Evolutionary conservation across 2,888 invertebrate genomes (phyloP), one percentile per base, ranked within the genome.

Genomic region (Stenichneumon culpator): DNA sequence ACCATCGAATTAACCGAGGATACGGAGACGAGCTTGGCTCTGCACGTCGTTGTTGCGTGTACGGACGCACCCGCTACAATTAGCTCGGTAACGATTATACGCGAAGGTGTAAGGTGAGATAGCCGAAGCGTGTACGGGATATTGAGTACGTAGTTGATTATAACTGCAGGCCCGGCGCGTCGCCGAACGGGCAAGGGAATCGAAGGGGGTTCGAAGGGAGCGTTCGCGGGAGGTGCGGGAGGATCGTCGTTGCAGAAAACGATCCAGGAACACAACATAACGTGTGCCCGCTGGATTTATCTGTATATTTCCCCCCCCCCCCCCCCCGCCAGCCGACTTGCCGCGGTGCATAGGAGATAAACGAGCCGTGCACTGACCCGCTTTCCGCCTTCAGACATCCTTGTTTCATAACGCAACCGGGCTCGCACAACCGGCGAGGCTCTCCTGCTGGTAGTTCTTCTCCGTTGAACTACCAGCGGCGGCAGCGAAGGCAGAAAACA

Each of bases 351-450:
- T 73, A 80, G 87, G 86, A 90, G 88, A 90, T 89, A 91, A 90
- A 89, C 90, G 89, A 90, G 88, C 88, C 90, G 90, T 90, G 88
- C 89, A 88, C 89, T 90, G 91, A 91, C 91, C 91, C 89, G 90
- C 91, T 91, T 91, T 91, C 86, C 89, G 90, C 86, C 86, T 82
- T 84, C 83, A 88, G 90, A 91, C 89, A 91, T 91, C 91, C 91
- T 91, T 90, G 90, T 91, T 91, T 91, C 91, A 88, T 91, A 91
- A 91, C 81, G 63, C 81, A 69, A 78, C 63, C 57, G 83, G 79
- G 72, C 70, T 79, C 74, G 50, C 63, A 70, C 69, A 65, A 83
- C 74, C 65, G 63, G 52, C 52, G 72, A 78, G 63, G 60, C 6
- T 32, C 75, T 14, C 22, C 73, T 60, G 36, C 73, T 44, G 54